Percentiles rank a stretch among this genome's conserved stretches.
phyloP scores from a whole-genome alignment of 2,797 vertebrate species.

The Garrulus glandarius region DNA sequence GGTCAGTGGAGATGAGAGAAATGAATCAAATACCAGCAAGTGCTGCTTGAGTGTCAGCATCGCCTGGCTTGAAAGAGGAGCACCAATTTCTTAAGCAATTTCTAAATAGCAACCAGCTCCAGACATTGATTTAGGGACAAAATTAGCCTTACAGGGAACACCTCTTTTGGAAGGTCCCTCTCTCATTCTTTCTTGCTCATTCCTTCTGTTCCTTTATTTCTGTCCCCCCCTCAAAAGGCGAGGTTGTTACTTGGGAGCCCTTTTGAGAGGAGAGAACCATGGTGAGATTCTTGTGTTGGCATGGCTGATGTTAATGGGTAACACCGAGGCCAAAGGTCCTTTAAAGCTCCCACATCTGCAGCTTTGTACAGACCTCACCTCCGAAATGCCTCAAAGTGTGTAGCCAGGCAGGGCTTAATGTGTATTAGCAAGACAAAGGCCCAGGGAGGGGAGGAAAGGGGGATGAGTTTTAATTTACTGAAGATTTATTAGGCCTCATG shows the following conservation, averaged over 20 bases:
- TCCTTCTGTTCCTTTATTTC: slow-evolving; percentile 62
- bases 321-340: slow-evolving; percentile 82
- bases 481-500: slow-evolving; percentile 93
- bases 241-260: slow-evolving; percentile 62
- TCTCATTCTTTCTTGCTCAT: slow-evolving; percentile 19
- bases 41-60: background rate
- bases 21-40: background rate
- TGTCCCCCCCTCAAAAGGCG: background rate
- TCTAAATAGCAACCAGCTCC: slow-evolving; percentile 12
- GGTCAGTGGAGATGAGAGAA: slow-evolving; percentile 21
- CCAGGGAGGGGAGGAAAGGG: slow-evolving; percentile 66
- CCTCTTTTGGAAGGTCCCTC: slow-evolving; percentile 54
- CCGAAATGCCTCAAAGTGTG: slow-evolving; percentile 83
- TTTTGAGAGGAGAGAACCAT: slow-evolving; percentile 66
- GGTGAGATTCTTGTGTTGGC: slow-evolving; percentile 72
- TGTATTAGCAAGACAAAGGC: slow-evolving; percentile 92
- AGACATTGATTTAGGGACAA: slow-evolving; percentile 54
- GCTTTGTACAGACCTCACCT: slow-evolving; percentile 80
- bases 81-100: slow-evolving; percentile 24
- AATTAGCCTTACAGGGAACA: slow-evolving; percentile 57
- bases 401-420: slow-evolving; percentile 87
- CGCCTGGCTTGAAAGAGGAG: background rate
- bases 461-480: slow-evolving; percentile 87
- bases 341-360: slow-evolving; percentile 87
- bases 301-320: slow-evolving; percentile 71